Evolutionary conservation across 2,888 invertebrate species (phyloP), one percentile per base, ranked within the genome.

Genomic region (Mesorhabditis belari): DNA sequence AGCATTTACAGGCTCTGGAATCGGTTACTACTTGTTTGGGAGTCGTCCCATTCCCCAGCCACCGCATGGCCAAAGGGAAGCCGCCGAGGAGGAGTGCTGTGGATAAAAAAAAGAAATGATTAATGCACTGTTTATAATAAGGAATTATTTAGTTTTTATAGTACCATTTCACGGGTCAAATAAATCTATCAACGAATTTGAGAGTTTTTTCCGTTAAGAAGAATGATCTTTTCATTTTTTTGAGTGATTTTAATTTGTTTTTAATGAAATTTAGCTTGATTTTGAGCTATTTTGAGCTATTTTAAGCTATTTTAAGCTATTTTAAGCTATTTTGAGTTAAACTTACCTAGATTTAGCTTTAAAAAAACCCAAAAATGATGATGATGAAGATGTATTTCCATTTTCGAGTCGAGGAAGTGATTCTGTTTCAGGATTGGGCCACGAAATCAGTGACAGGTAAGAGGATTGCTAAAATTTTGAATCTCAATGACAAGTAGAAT

Each of bases 351-450:
- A 29, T 54, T 4, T 19, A 54, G 23, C 6, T 3, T 26, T 25
- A 19, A 27, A 61, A 54, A 35, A 58, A 57, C 61, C 59, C 60
- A 61, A 53, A 63, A 49, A 65, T 64, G 44, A 63, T 64, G 63
- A 77, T 77, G 77, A 79, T 79, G 79, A 60, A 67, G n/a, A 79
- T 79, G 79, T 77, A 68, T 55, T 79, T 79, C 57, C 77, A 77
- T 50, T 76, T 74, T 29, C 70, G 77, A 49, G 59, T 71, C 27
- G 59, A 66, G 21, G 77, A 77, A 52, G 65, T 68, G n/a, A 70
- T 77, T 51, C 64, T 77, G 1, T 73, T 77, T 62, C 60, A 66
- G 44, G 63, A 74, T 55, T 77, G 77, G 77, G 53, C 64, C 19
- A 74, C 77, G 9, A n/a, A 51, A 3, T 71, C 60, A 23, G 55